These are phyloP conservation scores for Petrosia ficiformis DNA, from an alignment of 37 sponge, comb jelly and placozoan species.

Conservation along the genomic window DNA sequence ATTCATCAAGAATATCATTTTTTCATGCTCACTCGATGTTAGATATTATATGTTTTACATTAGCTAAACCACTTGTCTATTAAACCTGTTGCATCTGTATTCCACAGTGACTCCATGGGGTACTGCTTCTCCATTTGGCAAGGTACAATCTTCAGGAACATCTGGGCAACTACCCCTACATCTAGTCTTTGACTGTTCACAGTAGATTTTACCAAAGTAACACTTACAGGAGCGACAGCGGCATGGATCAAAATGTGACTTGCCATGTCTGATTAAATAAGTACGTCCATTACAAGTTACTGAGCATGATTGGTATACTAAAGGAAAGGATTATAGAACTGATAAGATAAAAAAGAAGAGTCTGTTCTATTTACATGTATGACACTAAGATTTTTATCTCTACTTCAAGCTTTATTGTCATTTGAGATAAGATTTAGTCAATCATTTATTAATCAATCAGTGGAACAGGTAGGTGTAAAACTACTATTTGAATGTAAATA, in stretches of 20 bases:
- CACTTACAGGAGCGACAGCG: neutral
- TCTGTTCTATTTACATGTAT: too few relatives aligned
- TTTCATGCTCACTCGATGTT: neutral
- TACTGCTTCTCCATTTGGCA: neutral
- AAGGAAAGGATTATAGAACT: neutral
- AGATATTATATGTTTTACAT: too few relatives aligned
- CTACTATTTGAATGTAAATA: too few relatives aligned
- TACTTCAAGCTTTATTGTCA: neutral
- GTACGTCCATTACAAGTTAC: neutral
- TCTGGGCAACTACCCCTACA: neutral
- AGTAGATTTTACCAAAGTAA: neutral
- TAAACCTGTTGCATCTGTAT: neutral
- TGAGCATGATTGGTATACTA: neutral
- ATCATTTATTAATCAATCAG: neutral
- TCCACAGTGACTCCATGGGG: neutral
- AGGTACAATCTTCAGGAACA: neutral
- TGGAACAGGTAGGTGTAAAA: too few relatives aligned
- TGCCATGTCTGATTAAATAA: neutral
- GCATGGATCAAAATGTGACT: neutral
- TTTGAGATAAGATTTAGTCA: neutral
- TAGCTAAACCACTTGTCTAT: too few relatives aligned
- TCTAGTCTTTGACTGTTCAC: slow-evolving; percentile 1
- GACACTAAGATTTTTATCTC: neutral
- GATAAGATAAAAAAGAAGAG: neutral
- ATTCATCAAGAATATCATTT: too few relatives aligned